Evolutionary conservation across 1,140 invertebrate species (phyloP).

Genomic region (Monomorium pharaonis): DNA sequence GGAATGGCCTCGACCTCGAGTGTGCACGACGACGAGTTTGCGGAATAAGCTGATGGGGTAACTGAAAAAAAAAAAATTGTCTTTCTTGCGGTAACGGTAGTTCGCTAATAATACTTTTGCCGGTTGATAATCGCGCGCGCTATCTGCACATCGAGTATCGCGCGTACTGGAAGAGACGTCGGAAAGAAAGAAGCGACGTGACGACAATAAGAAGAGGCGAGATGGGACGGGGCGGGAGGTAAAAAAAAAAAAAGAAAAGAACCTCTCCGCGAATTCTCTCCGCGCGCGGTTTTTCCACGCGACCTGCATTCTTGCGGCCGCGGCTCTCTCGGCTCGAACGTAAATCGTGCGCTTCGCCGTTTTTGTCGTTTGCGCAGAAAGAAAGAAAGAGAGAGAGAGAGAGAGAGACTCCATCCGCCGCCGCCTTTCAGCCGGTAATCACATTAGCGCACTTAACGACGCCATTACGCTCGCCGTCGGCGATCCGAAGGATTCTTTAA

Average conservation of each 20-base stretch:
- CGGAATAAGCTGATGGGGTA: not conserved
- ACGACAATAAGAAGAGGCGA: conserved; percentile 29
- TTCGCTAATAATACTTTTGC: not conserved
- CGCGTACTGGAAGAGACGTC: not conserved
- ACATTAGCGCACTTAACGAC: conserved; percentile 73
- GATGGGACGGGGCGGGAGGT: not conserved
- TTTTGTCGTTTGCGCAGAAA: conserved; percentile 62
- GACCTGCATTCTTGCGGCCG: conserved; percentile 14
- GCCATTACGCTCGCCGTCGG: conserved; percentile 64
- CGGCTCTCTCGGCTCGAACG: not conserved
- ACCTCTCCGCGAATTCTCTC: not conserved
- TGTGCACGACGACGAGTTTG: not conserved
- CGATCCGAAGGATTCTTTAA: conserved; percentile 70
- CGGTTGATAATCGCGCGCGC: not conserved
- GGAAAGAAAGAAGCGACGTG: too few relatives aligned
- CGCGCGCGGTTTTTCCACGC: not conserved
- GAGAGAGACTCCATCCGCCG: conserved; percentile 57
- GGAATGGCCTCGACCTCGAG: not conserved
- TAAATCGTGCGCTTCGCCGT: conserved; percentile 64
- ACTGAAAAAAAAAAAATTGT: not conserved
- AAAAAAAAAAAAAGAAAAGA: too few relatives aligned
- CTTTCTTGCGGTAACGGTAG: too few relatives aligned
- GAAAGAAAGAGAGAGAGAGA: too few relatives aligned
- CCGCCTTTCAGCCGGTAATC: conserved; percentile 71
- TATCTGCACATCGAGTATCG: not conserved